Conservation (phyloP, 2,113 vertebrate genomes). For the Australoheros scitulus region DNA sequence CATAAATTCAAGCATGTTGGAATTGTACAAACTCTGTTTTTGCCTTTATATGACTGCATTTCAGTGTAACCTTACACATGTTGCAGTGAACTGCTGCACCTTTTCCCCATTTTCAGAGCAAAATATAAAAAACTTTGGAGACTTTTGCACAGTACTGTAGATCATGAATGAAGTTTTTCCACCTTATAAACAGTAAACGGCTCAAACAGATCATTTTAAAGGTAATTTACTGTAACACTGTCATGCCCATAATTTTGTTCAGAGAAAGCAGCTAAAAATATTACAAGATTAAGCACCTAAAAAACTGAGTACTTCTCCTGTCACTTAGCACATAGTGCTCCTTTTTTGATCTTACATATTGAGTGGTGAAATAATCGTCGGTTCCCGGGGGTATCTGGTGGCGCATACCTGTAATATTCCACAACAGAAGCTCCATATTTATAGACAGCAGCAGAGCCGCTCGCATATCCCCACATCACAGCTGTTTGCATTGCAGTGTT, state of each 20-base stretch:
- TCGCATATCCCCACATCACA: conserved; percentile 70
- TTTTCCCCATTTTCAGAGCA: neutral
- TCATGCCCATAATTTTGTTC: neutral
- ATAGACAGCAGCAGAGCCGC: conserved; percentile 63
- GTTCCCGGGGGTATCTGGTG: conserved; percentile 59
- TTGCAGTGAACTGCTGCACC: neutral
- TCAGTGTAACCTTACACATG: neutral
- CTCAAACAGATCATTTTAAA: neutral
- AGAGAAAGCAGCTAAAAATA: neutral
- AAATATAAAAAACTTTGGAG: neutral
- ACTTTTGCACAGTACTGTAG: neutral
- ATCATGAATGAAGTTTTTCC: neutral
- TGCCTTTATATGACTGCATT: neutral
- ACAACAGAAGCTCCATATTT: conserved; percentile 69
- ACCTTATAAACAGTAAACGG: neutral
- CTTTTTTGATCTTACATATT: conserved; percentile 38
- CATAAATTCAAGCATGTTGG: neutral
- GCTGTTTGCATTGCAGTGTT: conserved; percentile 74
- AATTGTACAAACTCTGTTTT: neutral
- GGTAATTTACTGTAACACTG: neutral
- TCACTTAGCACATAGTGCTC: conserved; percentile 14
- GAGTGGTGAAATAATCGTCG: conserved; percentile 58
- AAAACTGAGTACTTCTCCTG: conserved; percentile 4
- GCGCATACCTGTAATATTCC: conserved; percentile 69
- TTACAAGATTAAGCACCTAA: neutral